These are phyloP conservation scores for Epirrhoe alternata DNA, from an alignment of 2,888 invertebrate species.

Conservation along the genomic window DNA sequence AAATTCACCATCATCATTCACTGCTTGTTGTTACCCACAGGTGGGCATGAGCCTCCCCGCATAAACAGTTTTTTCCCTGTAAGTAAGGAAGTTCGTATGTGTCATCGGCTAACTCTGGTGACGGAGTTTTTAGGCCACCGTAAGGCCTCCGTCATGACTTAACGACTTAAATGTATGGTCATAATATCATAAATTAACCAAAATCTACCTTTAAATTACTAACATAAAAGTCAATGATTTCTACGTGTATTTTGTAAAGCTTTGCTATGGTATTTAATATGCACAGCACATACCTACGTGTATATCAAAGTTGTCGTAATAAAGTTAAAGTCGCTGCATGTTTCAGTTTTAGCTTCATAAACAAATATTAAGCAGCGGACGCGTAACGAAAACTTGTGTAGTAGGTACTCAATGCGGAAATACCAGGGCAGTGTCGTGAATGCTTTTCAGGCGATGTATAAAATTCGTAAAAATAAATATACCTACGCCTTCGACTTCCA, in stretches of 20 bases:
- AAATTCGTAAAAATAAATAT: not conserved
- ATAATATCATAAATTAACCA: too few relatives aligned
- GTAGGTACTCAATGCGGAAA: constrained; percentile 25
- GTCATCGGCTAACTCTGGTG: too few relatives aligned
- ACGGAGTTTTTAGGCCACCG: too few relatives aligned
- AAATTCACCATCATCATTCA: too few relatives aligned
- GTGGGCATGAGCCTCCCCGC: too few relatives aligned
- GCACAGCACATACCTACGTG: not conserved
- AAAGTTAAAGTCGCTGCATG: constrained; percentile 26
- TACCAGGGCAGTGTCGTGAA: constrained; percentile 22
- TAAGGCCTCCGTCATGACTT: too few relatives aligned
- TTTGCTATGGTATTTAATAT: constrained; percentile 1
- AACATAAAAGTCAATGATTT: too few relatives aligned
- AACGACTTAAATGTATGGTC: too few relatives aligned
- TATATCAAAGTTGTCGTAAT: constrained; percentile 25
- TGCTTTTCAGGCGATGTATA: not conserved
- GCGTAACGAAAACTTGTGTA: constrained; percentile 31
- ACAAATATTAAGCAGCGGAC: constrained; percentile 29
- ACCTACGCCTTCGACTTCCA: not conserved
- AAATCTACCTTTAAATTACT: too few relatives aligned
- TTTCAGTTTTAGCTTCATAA: constrained; percentile 31
- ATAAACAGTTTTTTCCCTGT: too few relatives aligned
- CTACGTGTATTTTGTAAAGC: constrained; percentile 2
- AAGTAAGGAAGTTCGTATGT: too few relatives aligned
- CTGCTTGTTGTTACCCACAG: too few relatives aligned